Evolutionary conservation across 2,888 invertebrate species (phyloP).

Genomic region (Pristionchus mayeri): DNA sequence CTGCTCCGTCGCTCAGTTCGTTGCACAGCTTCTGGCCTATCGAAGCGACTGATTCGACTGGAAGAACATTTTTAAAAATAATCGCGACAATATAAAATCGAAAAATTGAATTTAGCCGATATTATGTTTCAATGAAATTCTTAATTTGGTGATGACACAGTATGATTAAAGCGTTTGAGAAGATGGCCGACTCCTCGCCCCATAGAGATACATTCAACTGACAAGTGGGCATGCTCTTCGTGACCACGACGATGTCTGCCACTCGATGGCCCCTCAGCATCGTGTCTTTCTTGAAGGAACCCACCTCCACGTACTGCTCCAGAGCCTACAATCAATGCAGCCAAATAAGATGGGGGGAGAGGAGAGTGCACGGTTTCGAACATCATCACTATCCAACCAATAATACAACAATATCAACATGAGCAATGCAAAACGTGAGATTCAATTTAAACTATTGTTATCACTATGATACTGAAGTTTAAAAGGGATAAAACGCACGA

Average conservation of each 20-base stretch:
- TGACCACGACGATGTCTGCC: conserved; percentile 95
- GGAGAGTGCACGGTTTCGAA: neutral
- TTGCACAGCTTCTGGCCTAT: conserved; percentile 50
- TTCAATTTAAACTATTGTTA: no score
- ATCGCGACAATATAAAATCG: neutral
- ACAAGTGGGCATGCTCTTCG: conserved; percentile 91
- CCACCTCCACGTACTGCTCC: conserved; percentile 95
- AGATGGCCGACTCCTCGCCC: no score
- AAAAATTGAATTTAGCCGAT: no score
- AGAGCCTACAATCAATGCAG: conserved; percentile 83
- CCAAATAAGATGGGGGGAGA: no score
- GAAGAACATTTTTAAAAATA: neutral
- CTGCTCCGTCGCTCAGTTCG: conserved; percentile 23
- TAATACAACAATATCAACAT: no score
- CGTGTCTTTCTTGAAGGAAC: conserved; percentile 97
- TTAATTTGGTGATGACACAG: no score
- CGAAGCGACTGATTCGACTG: conserved; percentile 49
- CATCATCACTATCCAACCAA: no score
- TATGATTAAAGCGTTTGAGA: no score
- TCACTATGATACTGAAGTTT: no score
- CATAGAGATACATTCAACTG: no score
- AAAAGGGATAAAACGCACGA: conserved; percentile 30
- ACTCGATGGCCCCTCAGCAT: conserved; percentile 95
- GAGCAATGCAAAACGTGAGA: no score
- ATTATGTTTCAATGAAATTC: no score